Base-by-base conservation (phyloP, 2,113 vertebrate genomes). In the Symphodus melops region DNA sequence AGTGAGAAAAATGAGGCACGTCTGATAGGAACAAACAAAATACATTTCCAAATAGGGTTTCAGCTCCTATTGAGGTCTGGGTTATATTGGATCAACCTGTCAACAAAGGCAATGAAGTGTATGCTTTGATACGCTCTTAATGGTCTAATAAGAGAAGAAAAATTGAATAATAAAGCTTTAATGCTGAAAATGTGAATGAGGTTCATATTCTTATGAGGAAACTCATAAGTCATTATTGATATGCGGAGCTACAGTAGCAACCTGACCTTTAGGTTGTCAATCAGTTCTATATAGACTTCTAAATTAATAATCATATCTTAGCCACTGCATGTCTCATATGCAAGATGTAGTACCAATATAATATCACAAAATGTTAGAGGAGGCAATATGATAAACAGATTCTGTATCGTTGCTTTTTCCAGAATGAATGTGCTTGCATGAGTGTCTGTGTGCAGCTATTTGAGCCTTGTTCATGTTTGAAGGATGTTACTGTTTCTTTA, bases 51-150 rank as follows among this genome's bases (percentile, higher is more conserved):
- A 25, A 49, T 70, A 81, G 36, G 59, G 66, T 72, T 72, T 52
- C 42, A 46, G 64, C 20, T 73, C 36, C 44, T 20, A 52, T 28
- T 77, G 49, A 68, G 54, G 65, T 59, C 42, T 81, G 66, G 77
- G 61, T 78, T 63, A 60, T 84, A 79, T 81, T 77, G 66, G 64
- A 86, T 92, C 77, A 79, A 73, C 65, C 63, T 88, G 88, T 86
- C 79, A 84, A 65, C 75, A 65, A 46, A 37, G 13, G 8, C 33
- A 21, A 11, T 19, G 69, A 62, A 83, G 66, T 72, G 68, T 72
- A 46, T 44, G 69, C 61, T 23, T 66, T 88, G 75, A 84, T 85
- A 60, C 69, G 72, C 52, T 71, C 8, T 37, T 69, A 46, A 84
- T 36, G 59, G 70, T n/a, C 64, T 68, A 82, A 81, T 83, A 73